Evolutionary conservation across 2,797 vertebrate genomes (phyloP).

Genomic region (Tachyglossus aculeatus): DNA sequence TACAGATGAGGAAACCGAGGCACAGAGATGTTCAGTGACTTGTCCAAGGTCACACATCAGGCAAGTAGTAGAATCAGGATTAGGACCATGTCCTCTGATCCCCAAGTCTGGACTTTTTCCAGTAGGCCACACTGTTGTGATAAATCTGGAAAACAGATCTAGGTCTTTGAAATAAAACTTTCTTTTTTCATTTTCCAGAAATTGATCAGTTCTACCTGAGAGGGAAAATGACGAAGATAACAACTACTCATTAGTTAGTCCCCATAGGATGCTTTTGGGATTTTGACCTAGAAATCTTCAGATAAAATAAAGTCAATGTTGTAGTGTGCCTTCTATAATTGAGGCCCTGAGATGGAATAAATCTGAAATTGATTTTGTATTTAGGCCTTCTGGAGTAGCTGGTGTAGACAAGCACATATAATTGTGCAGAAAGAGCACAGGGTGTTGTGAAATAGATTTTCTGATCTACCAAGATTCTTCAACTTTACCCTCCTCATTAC

Average conservation of each 20-base stretch:
- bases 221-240: slow-evolving; percentile 43
- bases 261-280: slow-evolving; percentile 1
- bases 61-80: too few relatives aligned
- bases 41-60: too few relatives aligned
- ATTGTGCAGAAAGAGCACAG: too few relatives aligned
- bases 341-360: neutral
- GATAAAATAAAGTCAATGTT: slow-evolving; percentile 32
- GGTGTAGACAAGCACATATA: neutral
- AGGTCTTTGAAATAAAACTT: slow-evolving; percentile 22
- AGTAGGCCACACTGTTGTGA: neutral
- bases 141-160: slow-evolving; percentile 10
- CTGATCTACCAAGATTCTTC: slow-evolving; percentile 15
- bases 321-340: slow-evolving; percentile 23
- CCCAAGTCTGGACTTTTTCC: too few relatives aligned
- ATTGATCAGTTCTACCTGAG: slow-evolving; percentile 17
- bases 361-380: neutral
- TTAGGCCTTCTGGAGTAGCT: slow-evolving; percentile 22
- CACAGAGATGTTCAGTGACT: too few relatives aligned
- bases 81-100: too few relatives aligned
- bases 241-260: neutral
- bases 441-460: neutral
- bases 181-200: slow-evolving; percentile 1
- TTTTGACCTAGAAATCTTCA: slow-evolving; percentile 12
- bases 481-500: slow-evolving; percentile 2
- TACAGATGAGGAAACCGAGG: too few relatives aligned